Percentiles rank a stretch among this genome's conserved stretches.
These are phyloP conservation scores for Ferdinandea cuprea DNA, from an alignment of 2,888 invertebrate species.

Conservation along the genomic window DNA sequence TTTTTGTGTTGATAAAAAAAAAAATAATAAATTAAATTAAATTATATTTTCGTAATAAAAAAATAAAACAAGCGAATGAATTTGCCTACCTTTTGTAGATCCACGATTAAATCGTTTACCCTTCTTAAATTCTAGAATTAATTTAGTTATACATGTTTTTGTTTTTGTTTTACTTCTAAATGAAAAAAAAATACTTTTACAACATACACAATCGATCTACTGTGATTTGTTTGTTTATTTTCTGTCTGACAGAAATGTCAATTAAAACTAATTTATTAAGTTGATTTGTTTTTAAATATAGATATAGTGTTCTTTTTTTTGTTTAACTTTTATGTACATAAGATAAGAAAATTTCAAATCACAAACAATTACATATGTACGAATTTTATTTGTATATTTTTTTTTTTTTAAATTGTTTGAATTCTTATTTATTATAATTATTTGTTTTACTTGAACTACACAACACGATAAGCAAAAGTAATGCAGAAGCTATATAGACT, in stretches of 20 bases:
- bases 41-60: constrained; percentile 63
- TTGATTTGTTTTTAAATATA: constrained; percentile 12
- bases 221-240: constrained; percentile 39
- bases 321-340: constrained; percentile 56
- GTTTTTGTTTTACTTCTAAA: constrained; percentile 19
- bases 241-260: constrained; percentile 64
- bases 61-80: constrained; percentile 60
- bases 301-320: constrained; percentile 18
- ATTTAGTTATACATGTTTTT: constrained; percentile 52
- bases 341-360: constrained; percentile 61
- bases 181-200: constrained; percentile 28
- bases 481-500: constrained; percentile 44
- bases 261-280: constrained; percentile 47
- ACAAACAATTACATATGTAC: constrained; percentile 60
- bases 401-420: constrained; percentile 17
- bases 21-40: constrained; percentile 73
- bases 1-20: constrained; percentile 42
- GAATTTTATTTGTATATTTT: background rate
- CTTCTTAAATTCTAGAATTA: constrained; percentile 69
- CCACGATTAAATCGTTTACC: constrained; percentile 66
- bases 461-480: constrained; percentile 51
- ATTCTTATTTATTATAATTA: constrained; percentile 13
- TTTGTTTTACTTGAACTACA: constrained; percentile 50
- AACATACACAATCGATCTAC: constrained; percentile 27
- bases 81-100: constrained; percentile 73